Evolutionary conservation across 1,140 invertebrate species (phyloP).

Genomic region (Heliothis subflexa): DNA sequence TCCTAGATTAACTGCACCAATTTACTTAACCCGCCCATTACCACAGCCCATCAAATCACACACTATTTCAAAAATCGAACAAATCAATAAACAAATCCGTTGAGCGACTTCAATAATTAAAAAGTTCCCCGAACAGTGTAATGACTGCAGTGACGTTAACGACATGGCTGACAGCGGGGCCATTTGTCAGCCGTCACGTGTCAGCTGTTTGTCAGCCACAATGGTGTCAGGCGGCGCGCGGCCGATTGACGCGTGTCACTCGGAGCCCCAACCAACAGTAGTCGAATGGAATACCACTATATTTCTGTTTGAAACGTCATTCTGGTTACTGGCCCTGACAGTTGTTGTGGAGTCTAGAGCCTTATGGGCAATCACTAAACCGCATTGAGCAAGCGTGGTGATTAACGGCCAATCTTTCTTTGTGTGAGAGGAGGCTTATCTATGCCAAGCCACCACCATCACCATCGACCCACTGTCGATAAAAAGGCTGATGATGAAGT

Average conservation of each 20-base stretch:
- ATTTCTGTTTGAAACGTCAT: neutral
- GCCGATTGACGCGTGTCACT: slow-evolving; percentile 64
- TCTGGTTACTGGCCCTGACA: neutral
- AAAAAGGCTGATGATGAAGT: too few relatives aligned
- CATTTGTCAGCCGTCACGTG: slow-evolving; percentile 73
- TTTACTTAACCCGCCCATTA: neutral
- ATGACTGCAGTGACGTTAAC: slow-evolving; percentile 65
- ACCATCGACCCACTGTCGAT: too few relatives aligned
- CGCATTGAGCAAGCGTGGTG: too few relatives aligned
- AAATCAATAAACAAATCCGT: slow-evolving; percentile 40
- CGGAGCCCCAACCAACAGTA: slow-evolving; percentile 38
- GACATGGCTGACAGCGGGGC: slow-evolving; percentile 53
- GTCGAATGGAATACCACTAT: slow-evolving; percentile 47
- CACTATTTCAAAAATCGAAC: slow-evolving; percentile 3
- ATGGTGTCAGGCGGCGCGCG: slow-evolving; percentile 69
- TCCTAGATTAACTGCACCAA: neutral
- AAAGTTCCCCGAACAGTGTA: slow-evolving; percentile 63
- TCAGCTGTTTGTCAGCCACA: slow-evolving; percentile 70
- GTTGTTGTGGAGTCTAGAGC: neutral
- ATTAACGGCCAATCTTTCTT: too few relatives aligned
- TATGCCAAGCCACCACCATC: too few relatives aligned
- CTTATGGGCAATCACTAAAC: neutral
- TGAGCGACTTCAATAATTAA: slow-evolving; percentile 57
- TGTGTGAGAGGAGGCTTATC: too few relatives aligned
- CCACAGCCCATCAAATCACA: slow-evolving; percentile 4